These are phyloP conservation scores for Camponotus pennsylvanicus DNA, from an alignment of 1,140 invertebrate species.

Conservation along the genomic window DNA sequence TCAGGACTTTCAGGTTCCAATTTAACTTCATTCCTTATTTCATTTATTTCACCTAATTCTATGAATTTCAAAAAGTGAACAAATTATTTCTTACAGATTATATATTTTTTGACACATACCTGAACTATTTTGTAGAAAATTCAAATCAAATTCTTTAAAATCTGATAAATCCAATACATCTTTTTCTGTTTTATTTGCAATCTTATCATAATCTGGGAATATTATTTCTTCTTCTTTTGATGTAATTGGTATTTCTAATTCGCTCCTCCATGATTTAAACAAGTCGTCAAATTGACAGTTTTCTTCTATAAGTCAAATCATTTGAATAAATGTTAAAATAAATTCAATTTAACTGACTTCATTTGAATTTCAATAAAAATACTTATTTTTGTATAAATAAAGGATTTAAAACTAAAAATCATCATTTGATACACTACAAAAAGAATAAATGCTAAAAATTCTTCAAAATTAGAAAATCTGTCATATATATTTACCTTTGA, in stretches of 20 bases:
- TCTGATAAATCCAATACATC: constrained; percentile 49
- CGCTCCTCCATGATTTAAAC: constrained; percentile 78
- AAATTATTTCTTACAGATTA: constrained; percentile 1
- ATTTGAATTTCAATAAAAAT: no score
- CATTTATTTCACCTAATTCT: constrained; percentile 18
- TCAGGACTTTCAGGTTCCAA: constrained; percentile 74
- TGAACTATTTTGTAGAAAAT: constrained; percentile 45
- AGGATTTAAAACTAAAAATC: no score
- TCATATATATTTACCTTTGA: no score
- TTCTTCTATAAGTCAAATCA: constrained; percentile 72
- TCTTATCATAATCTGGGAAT: constrained; percentile 26
- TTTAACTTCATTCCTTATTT: constrained; percentile 70
- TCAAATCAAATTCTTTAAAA: constrained; percentile 64
- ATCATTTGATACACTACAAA: no score
- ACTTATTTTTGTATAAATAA: no score
- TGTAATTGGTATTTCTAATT: constrained; percentile 78
- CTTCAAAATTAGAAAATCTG: no score
- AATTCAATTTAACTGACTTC: background rate
- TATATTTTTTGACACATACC: constrained; percentile 43
- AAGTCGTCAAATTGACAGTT: constrained; percentile 76
- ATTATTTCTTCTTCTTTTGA: constrained; percentile 66
- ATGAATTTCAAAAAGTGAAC: background rate
- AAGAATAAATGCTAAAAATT: no score
- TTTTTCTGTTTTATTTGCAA: constrained; percentile 70
- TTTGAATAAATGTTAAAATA: background rate